Base-by-base conservation (phyloP, 23 tunicate genomes). In the Oikopleura dioica region DNA sequence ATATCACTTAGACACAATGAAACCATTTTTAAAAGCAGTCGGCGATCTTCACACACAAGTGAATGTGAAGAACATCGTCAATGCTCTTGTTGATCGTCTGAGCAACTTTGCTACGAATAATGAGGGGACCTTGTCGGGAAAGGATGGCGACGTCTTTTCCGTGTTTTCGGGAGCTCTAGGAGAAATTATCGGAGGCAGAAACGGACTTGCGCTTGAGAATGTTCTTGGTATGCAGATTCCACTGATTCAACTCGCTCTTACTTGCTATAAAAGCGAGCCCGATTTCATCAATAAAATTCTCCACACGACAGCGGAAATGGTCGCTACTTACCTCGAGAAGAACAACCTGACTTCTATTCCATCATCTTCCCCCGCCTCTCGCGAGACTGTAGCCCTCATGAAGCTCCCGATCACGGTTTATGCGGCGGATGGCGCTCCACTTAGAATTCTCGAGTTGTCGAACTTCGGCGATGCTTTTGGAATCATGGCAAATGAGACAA, bases 151-250 rank as follows among this genome's bases (percentile, higher is more conserved):
- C 35, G 31, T 32, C 36, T 78, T 75, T 59, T 77, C 76, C 0
- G 36, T 68, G 28, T 69, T 75, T 24, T 31, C 35, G 37, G 55
- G 21, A 34, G 16, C 21, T 4, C 5, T 33, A 34, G 21, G 21
- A 35, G 59, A 34, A 33, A 75, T 44, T 44, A 44, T 44, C 9
- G 55, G 16, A 44, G 55, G 55, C 9, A 9, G 55, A 9, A 16
- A 44, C 16, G 16, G 55, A 5, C 16, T 44, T 5, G 55, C 36
- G 35, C 63, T 82, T 35, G 96, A 88, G 76, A 84, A 88, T 76
- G 81, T 87, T 21, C 88, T 88, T 36, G 84, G 88, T 24, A 80
- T 88, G 84, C 89, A 88, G 75, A 75, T 88, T 0, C 85, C 88
- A 24, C 75, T 88, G 75, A 76, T 84, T 1, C 84, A 84, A 34